phyloP scores from a whole-genome alignment of 2,888 invertebrate species.

The Smittia sp. region DNA sequence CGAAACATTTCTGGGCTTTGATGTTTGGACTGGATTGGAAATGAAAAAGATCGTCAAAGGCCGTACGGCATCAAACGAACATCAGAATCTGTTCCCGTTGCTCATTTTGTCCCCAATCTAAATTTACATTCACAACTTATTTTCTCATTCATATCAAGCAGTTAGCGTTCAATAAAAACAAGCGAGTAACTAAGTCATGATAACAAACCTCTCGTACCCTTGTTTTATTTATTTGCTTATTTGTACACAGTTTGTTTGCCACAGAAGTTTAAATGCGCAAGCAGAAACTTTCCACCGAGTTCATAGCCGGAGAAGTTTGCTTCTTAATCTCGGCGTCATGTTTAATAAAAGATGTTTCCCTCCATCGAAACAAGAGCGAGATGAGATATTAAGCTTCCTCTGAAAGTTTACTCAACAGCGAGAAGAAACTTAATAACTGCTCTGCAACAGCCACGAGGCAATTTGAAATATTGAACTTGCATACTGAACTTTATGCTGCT shows the following conservation, averaged over 20 bases:
- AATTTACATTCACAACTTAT: too few species aligned
- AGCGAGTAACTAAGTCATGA: too few species aligned
- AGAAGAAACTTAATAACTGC: conserved; percentile 7
- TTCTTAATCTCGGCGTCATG: background rate
- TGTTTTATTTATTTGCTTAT: conserved; percentile 2
- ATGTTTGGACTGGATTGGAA: too few species aligned
- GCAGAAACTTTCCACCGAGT: background rate
- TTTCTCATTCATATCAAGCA: too few species aligned
- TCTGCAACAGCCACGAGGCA: background rate
- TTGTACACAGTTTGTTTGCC: background rate
- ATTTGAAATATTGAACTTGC: background rate
- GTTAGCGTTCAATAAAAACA: too few species aligned
- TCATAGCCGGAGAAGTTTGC: background rate
- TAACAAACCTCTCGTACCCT: too few species aligned
- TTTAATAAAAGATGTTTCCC: background rate
- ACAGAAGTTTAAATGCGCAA: background rate
- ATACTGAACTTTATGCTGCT: background rate
- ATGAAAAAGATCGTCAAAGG: too few species aligned
- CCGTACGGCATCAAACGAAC: too few species aligned
- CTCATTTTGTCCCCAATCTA: too few species aligned
- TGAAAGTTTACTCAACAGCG: background rate
- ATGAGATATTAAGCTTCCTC: background rate
- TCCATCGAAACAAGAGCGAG: background rate
- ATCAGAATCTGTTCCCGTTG: too few species aligned
- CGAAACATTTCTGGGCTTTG: too few species aligned